These are phyloP conservation scores for Eulemur rufifrons DNA, from an alignment of 2,113 vertebrate genomes.

Conservation along the genomic window DNA sequence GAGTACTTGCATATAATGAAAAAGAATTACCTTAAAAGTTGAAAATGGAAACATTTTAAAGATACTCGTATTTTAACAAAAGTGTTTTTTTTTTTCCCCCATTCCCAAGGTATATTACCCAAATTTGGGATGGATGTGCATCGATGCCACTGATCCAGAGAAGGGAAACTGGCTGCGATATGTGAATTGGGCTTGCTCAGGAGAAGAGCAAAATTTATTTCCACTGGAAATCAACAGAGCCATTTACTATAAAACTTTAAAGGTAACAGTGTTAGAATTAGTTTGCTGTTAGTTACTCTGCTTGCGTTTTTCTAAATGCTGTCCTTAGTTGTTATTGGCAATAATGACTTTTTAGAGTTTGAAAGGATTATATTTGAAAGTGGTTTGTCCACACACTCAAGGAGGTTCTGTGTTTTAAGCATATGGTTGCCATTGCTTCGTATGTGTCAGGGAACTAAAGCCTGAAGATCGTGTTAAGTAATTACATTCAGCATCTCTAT, in stretches of 20 bases:
- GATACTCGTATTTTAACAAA: not conserved
- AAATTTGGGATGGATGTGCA: slow-evolving; percentile 95
- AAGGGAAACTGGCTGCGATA: slow-evolving; percentile 96
- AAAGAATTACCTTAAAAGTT: not conserved
- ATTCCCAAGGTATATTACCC: slow-evolving; percentile 91
- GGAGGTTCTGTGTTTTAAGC: slow-evolving; percentile 8
- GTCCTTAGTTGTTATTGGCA: not conserved
- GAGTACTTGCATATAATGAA: not conserved
- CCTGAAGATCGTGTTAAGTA: not conserved
- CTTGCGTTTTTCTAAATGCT: not conserved
- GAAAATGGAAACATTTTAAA: not conserved
- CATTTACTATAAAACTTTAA: slow-evolving; percentile 96
- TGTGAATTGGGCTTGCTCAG: slow-evolving; percentile 94
- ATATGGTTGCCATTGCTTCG: not conserved
- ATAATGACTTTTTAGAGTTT: not conserved
- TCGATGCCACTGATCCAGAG: slow-evolving; percentile 94
- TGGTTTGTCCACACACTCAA: not conserved
- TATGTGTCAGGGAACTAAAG: not conserved
- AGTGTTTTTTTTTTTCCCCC: not conserved
- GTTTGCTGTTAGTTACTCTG: not conserved
- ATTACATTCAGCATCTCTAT: not conserved
- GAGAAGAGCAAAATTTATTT: slow-evolving; percentile 94
- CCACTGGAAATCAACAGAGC: slow-evolving; percentile 95
- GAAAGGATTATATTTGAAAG: not conserved
- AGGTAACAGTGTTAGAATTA: slow-evolving; percentile 83